Conservation (phyloP, 2,113 vertebrate genomes). For the Pygoscelis antarcticus region DNA sequence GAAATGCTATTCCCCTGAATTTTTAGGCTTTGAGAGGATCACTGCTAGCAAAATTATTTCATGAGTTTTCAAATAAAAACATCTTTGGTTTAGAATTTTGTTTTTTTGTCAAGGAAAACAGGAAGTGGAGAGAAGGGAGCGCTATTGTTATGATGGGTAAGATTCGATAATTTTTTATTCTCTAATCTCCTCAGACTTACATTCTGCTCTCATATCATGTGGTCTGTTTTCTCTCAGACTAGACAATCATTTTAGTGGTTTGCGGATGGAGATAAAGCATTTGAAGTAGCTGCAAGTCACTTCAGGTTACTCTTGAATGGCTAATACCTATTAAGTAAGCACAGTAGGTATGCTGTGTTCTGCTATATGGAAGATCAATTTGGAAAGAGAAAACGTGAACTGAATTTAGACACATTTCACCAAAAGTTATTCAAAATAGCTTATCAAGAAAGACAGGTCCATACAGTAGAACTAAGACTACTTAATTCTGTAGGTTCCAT, state of each 20-base stretch:
- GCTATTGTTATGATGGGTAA: not conserved
- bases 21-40: not conserved
- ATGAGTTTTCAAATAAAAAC: not conserved
- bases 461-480: not conserved
- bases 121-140: not conserved
- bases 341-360: not conserved
- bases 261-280: not conserved
- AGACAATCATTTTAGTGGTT: not conserved
- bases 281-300: not conserved
- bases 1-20: not conserved
- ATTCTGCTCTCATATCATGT: not conserved
- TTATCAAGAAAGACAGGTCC: not conserved
- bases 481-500: not conserved
- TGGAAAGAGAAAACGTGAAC: not conserved
- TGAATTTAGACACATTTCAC: not conserved
- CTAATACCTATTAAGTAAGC: accelerated
- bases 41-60: not conserved
- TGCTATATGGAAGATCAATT: not conserved
- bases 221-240: not conserved
- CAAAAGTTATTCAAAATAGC: not conserved
- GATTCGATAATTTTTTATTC: not conserved
- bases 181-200: not conserved
- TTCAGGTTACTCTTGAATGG: not conserved
- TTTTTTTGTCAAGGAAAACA: not conserved
- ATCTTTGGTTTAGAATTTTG: not conserved